These are phyloP conservation scores for Drosophila bunnanda DNA, from an alignment of 2,888 invertebrate genomes.

Conservation along the genomic window DNA sequence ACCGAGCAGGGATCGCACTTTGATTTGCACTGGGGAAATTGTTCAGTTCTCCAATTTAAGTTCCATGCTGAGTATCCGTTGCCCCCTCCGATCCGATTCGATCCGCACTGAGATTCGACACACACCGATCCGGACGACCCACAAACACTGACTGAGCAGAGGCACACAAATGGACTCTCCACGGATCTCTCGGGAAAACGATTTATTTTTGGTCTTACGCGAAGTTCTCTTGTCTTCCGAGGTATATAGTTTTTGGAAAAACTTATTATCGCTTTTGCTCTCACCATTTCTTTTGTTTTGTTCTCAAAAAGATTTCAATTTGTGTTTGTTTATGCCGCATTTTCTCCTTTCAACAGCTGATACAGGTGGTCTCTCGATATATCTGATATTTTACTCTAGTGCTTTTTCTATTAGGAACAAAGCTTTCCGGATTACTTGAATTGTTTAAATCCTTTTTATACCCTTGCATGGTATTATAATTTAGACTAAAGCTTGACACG, in stretches of 20 bases:
- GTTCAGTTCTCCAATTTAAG: constrained; percentile 35
- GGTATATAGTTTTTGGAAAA: constrained; percentile 62
- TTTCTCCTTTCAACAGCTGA: constrained; percentile 12
- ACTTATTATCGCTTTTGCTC: constrained; percentile 19
- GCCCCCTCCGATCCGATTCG: constrained; percentile 6
- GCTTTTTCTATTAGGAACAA: not conserved
- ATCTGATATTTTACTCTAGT: not conserved
- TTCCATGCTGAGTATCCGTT: constrained; percentile 36
- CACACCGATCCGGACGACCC: constrained; percentile 40
- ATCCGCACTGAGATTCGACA: constrained; percentile 22
- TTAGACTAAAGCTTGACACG: no score
- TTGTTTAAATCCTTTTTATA: not conserved
- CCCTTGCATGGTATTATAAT: no score
- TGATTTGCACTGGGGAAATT: constrained; percentile 32
- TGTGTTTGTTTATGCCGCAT: constrained; percentile 26
- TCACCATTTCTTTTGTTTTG: constrained; percentile 57
- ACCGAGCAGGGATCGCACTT: constrained; percentile 30
- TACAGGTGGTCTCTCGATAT: constrained; percentile 23
- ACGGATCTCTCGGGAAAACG: constrained; percentile 32
- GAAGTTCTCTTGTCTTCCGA: constrained; percentile 35
- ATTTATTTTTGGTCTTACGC: constrained; percentile 45
- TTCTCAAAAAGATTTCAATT: constrained; percentile 38
- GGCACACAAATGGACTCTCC: constrained; percentile 21
- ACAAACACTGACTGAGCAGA: constrained; percentile 37
- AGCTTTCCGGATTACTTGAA: not conserved